Conservation (phyloP, 1,140 invertebrate genomes). For the Ips typographus region DNA sequence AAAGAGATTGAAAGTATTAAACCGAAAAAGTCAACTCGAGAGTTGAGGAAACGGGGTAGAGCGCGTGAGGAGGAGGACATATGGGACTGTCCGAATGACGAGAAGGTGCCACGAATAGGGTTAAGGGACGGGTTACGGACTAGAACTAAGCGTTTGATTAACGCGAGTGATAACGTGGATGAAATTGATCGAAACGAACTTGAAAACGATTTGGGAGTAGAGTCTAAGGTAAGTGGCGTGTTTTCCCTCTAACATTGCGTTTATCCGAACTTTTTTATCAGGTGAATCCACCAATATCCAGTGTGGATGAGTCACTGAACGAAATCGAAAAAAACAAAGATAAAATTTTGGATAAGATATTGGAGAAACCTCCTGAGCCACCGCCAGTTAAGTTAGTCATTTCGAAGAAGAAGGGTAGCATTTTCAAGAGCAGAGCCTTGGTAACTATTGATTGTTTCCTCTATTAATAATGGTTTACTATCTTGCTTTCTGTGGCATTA, state of each 20-base stretch:
- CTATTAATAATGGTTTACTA: neutral
- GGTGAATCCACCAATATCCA: conserved; percentile 28
- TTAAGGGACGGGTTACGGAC: conserved; percentile 17
- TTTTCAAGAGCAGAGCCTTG: conserved; percentile 81
- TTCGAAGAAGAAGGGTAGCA: conserved; percentile 80
- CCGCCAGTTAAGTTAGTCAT: conserved; percentile 64
- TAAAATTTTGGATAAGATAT: conserved; percentile 45
- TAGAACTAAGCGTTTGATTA: conserved; percentile 36
- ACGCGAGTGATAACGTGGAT: conserved; percentile 35
- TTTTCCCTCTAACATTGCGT: neutral
- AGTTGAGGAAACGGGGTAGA: conserved; percentile 11
- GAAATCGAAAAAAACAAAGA: conserved; percentile 44
- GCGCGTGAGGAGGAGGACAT: conserved; percentile 11
- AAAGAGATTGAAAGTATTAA: conserved; percentile 29
- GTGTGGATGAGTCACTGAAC: conserved; percentile 10
- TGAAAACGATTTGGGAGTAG: neutral
- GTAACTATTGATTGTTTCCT: conserved; percentile 37
- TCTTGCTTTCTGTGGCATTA: neutral
- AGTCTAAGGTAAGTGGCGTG: conserved; percentile 44
- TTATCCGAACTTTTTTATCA: neutral
- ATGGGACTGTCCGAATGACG: neutral
- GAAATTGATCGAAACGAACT: conserved; percentile 47
- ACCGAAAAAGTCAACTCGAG: neutral
- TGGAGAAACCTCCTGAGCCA: conserved; percentile 41
- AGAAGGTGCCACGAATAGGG: neutral